Evolutionary conservation across 2,113 vertebrate species (phyloP), one percentile per base, ranked within the genome.

Genomic region (Ailuropoda melanoleuca): DNA sequence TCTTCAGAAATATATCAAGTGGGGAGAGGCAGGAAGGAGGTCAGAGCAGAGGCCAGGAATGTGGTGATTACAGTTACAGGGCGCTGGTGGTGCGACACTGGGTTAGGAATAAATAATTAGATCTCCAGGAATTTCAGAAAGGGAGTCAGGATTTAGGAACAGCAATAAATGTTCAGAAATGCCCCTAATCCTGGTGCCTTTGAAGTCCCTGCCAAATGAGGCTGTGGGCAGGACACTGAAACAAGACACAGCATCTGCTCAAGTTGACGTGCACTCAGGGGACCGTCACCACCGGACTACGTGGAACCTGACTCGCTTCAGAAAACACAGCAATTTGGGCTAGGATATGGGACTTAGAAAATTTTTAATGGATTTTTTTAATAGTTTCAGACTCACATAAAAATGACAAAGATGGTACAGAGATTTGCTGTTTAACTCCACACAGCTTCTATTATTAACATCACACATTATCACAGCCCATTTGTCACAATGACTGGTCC

Each of bases 1-100:
- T 46, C 75, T 96, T 66, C 55, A 90, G 70, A 60, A 93, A 83
- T 77, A 77, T 93, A 95, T 88, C 80, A 58, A 48, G 56, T 90
- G 60, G 21, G 21, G 39, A 77, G 53, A 88, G 70, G 15, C 60
- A 91, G 31, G 15, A 91, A 68, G 23, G 26, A 64, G 24, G 55
- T 62, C 78, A 82, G 60, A 78, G 43, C 53, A 53, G n/a, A 83
- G 50, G 14, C 43, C 21, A 24, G 60, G n/a, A 83, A 37, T 39
- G 70, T 15, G 4, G 19, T 13, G 4, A 4, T 39, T 15, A 68
- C 5, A 12, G 31, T 70, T 39, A 50, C 12, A 64, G 12, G 66
- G 50, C 46, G 1, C 24, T 24, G 13, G 74, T 74, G 70, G 34
- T 12, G 55, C 1, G 8, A 46, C 43, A 19, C 31, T 1, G 17